Conservation (phyloP, 2,888 invertebrate genomes). For the Phaonia tiefii region DNA sequence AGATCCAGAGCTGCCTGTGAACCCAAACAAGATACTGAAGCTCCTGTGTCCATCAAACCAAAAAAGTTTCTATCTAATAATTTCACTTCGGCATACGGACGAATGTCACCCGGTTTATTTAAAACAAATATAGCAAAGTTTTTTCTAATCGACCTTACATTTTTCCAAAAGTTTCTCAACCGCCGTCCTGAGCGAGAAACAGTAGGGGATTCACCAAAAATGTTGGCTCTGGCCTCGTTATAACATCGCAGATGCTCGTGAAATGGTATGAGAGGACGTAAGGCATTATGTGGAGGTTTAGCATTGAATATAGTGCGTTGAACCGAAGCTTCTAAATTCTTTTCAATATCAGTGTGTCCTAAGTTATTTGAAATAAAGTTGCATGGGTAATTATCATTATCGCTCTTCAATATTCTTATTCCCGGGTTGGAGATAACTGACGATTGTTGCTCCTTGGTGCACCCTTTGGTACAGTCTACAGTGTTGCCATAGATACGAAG, state of each 20-base stretch:
- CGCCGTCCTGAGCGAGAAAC: background rate
- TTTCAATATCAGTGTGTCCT: too few relatives aligned
- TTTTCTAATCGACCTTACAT: constrained; percentile 15
- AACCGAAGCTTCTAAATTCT: too few relatives aligned
- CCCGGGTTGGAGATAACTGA: too few relatives aligned
- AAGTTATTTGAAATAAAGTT: too few relatives aligned
- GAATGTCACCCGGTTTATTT: constrained; percentile 36
- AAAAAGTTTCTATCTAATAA: constrained; percentile 36
- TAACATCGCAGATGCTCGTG: constrained; percentile 34
- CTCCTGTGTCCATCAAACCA: constrained; percentile 52
- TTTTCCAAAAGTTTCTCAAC: constrained; percentile 35
- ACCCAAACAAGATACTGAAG: too few relatives aligned
- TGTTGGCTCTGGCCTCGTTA: constrained; percentile 21
- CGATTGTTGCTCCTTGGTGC: too few relatives aligned
- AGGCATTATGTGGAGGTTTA: background rate
- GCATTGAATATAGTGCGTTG: too few relatives aligned
- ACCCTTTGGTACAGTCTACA: constrained; percentile 9
- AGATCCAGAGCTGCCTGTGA: too few relatives aligned
- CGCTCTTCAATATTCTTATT: too few relatives aligned
- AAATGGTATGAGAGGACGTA: constrained; percentile 33
- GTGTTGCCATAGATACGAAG: too few relatives aligned
- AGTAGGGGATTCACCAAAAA: constrained; percentile 26
- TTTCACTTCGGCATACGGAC: constrained; percentile 51
- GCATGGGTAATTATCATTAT: too few relatives aligned
- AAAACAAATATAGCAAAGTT: constrained; percentile 9